These are phyloP conservation scores for Rhopalosiphum padi DNA, from an alignment of 1,140 invertebrate species.

Conservation along the genomic window DNA sequence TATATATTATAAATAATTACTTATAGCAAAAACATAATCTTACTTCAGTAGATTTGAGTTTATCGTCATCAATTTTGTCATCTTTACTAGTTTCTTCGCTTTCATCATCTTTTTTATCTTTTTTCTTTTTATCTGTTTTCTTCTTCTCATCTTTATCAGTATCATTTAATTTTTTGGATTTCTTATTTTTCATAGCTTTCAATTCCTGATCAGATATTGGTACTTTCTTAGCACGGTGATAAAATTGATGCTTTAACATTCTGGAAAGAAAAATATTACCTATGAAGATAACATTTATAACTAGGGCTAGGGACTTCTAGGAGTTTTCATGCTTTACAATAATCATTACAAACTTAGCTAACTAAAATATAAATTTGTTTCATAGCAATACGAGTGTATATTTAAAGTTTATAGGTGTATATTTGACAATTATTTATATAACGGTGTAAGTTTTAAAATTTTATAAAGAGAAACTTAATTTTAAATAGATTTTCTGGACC, in stretches of 20 bases:
- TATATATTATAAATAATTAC: background rate
- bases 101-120: slow-evolving; percentile 63
- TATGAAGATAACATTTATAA: background rate
- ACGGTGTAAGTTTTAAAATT: too few species aligned
- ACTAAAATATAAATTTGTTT: too few species aligned
- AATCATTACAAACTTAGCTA: too few species aligned
- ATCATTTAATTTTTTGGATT: slow-evolving; percentile 64
- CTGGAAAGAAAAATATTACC: slow-evolving; percentile 62
- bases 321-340: too few species aligned
- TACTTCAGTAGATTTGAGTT: slow-evolving; percentile 61
- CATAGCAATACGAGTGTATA: too few species aligned
- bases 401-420: too few species aligned
- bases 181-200: slow-evolving; percentile 70
- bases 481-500: too few species aligned
- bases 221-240: slow-evolving; percentile 92
- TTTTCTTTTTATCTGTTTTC: slow-evolving; percentile 67
- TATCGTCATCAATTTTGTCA: slow-evolving; percentile 63
- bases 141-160: slow-evolving; percentile 67
- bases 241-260: slow-evolving; percentile 92
- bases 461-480: too few species aligned
- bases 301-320: too few species aligned
- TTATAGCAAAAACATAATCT: background rate
- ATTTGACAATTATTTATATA: too few species aligned
- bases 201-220: slow-evolving; percentile 78
- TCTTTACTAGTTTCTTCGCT: slow-evolving; percentile 68